Base-by-base conservation (phyloP, 2,888 invertebrate species). In the Scaptomyza caliginosa region DNA sequence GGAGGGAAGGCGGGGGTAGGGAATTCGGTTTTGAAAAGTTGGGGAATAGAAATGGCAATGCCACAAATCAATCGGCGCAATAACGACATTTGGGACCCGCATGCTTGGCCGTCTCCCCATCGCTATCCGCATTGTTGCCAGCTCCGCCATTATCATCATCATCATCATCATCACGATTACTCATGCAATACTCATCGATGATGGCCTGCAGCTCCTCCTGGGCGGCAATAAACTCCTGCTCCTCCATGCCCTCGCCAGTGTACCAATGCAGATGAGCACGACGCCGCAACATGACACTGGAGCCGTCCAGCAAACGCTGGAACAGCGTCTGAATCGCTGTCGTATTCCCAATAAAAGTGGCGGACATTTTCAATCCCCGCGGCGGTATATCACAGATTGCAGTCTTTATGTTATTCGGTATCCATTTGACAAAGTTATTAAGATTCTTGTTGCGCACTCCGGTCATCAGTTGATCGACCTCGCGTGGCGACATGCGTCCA, bases 181-280 rank as follows among this genome's bases (percentile, higher is more conserved):
- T 85, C 16, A 58, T 42, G 2, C 76, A 77, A 50, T 96, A 96
- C 75, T 95, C 95, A 0, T 94, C 93, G 21, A 95, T 93, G 21
- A 95, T 91, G 60, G 94, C 94, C 86, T 94, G 95, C 93, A 96
- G 94, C 92, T 96, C 96, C 80, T 95, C 94, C 89, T 96, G 96
- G 0, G 96, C 96, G 86, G 96, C 96, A 0, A 94, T 94, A 90
- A 96, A 96, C 90, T 96, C 96, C 93, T 95, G 94, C 89, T 96
- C 96, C 88, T 96, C 96, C 96, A 96, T 96, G 21, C 96, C 96
- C 90, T 96, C 96, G 10, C 96, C 96, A 0, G 95, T 96, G 91
- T 96, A 96, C 96, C 96, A 96, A 91, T 96, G 96, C 21, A 96
- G 92, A 93, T 96, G 96, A 39, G 96, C 96, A 90, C 92, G 96